Conservation (phyloP, 1,140 invertebrate species). For the Plectrocnemia conspersa region DNA sequence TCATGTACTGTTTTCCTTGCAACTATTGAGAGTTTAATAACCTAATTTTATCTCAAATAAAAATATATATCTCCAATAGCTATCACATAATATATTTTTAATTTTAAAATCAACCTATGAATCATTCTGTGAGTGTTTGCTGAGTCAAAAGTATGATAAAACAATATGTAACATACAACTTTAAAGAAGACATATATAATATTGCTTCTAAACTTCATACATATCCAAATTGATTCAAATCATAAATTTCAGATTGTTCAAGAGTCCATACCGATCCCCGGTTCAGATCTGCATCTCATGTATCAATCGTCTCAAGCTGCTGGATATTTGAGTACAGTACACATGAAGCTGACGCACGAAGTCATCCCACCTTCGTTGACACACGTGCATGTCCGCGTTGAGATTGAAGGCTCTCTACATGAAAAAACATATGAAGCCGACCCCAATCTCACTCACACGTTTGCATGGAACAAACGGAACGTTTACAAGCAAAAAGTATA, state of each 20-base stretch:
- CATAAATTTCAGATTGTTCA: constrained; percentile 78
- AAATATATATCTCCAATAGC: too few relatives aligned
- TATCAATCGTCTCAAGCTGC: constrained; percentile 89
- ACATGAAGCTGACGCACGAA: constrained; percentile 82
- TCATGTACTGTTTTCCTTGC: too few relatives aligned
- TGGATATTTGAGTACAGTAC: constrained; percentile 87
- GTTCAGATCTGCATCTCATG: constrained; percentile 84
- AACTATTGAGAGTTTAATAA: too few relatives aligned
- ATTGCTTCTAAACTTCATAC: too few relatives aligned
- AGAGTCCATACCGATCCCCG: constrained; percentile 89
- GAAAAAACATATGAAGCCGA: constrained; percentile 93
- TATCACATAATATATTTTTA: too few relatives aligned
- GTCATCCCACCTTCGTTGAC: constrained; percentile 74
- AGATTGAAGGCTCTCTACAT: constrained; percentile 87
- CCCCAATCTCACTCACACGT: constrained; percentile 89
- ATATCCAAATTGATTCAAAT: too few relatives aligned
- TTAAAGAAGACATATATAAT: too few relatives aligned
- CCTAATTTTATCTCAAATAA: too few relatives aligned
- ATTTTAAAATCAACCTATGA: too few relatives aligned
- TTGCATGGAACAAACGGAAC: constrained; percentile 95
- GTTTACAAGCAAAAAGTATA: constrained; percentile 96
- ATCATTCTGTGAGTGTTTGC: too few relatives aligned
- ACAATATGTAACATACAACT: too few relatives aligned
- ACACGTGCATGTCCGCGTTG: constrained; percentile 83
- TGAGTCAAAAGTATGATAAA: too few relatives aligned